phyloP scores from a whole-genome alignment of 2,888 invertebrate species.

The Mythimna pallens region DNA sequence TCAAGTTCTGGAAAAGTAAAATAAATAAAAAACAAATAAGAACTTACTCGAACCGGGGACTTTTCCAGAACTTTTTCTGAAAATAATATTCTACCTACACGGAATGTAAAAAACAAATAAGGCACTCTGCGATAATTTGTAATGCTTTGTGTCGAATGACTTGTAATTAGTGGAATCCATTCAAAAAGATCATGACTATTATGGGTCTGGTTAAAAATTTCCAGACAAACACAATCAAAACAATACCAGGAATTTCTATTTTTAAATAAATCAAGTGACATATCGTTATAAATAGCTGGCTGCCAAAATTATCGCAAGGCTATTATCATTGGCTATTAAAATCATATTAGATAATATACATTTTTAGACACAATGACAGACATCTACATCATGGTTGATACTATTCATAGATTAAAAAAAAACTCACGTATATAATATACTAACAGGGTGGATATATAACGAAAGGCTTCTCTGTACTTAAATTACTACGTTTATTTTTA shows the following conservation, averaged over 20 bases:
- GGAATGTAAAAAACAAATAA: not conserved
- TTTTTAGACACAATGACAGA: slow-evolving; percentile 24
- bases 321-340: slow-evolving; percentile 36
- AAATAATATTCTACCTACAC: not conserved
- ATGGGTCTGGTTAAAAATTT: not conserved
- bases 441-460: too few species aligned
- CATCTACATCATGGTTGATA: slow-evolving; percentile 12
- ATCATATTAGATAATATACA: slow-evolving; percentile 28
- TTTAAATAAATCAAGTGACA: slow-evolving; percentile 13
- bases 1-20: too few species aligned
- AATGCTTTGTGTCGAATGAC: not conserved
- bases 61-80: not conserved
- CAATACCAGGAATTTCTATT: slow-evolving; percentile 6
- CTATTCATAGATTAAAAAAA: too few species aligned
- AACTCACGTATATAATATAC: not conserved
- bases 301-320: slow-evolving; percentile 27
- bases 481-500: too few species aligned
- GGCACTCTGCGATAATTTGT: not conserved
- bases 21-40: too few species aligned
- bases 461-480: too few species aligned
- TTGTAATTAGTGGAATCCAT: not conserved
- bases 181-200: not conserved
- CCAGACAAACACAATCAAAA: slow-evolving; percentile 3
- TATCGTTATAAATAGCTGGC: slow-evolving; percentile 38
- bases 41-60: not conserved